Conservation (phyloP, 2,113 vertebrate species). For the Xerus inauris region DNA sequence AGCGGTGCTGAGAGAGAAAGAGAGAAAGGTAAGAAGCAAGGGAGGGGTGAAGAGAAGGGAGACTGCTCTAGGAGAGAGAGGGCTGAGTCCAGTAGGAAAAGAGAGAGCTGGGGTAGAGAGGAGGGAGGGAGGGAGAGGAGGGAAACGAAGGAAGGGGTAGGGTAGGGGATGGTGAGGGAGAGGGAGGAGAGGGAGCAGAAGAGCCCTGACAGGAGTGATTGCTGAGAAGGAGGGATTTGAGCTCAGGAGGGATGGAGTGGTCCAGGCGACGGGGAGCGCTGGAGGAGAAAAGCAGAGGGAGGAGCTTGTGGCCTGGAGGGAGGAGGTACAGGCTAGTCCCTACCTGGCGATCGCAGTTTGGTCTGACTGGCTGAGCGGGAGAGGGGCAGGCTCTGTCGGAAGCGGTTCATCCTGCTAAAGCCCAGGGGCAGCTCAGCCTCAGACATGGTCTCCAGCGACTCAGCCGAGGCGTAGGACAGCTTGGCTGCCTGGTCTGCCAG, state of each 20-base stretch:
- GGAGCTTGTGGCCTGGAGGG: conserved; percentile 3
- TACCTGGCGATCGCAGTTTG: conserved; percentile 98
- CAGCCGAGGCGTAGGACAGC: conserved; percentile 97
- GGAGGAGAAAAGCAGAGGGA: background rate
- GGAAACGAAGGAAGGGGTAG: background rate
- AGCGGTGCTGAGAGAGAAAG: background rate
- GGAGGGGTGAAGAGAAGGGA: background rate
- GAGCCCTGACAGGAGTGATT: background rate
- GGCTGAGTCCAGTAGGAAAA: background rate
- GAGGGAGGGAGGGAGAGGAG: background rate
- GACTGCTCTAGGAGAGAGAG: no score
- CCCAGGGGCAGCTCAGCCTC: conserved; percentile 98
- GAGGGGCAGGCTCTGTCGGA: conserved; percentile 97
- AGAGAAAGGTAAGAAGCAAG: background rate
- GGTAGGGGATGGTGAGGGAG: background rate
- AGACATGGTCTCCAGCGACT: conserved; percentile 99
- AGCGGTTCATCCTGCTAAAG: conserved; percentile 98
- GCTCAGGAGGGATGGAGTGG: background rate
- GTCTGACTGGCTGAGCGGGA: conserved; percentile 98
- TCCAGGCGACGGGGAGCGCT: background rate
- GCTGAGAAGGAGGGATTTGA: background rate
- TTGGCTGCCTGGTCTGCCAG: conserved; percentile 98
- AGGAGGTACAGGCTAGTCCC: background rate
- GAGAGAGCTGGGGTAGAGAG: background rate
- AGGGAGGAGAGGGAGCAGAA: background rate